Conservation (phyloP, 2,113 vertebrate genomes). For the Toxotes chatareus region DNA sequence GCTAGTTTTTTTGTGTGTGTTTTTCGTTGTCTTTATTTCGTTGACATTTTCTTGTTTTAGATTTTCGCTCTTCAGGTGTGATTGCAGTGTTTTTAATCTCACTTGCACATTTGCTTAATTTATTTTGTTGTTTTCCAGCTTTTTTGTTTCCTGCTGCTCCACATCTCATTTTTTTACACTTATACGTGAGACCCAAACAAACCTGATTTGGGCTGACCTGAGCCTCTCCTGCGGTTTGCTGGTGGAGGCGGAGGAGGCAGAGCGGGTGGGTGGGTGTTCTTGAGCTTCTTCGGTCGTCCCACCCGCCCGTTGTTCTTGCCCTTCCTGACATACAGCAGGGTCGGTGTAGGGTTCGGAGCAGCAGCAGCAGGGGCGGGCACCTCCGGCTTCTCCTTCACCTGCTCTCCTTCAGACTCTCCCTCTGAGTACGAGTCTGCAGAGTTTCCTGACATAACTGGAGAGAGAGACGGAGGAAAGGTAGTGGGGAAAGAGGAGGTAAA, state of each 20-base stretch:
- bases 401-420: constrained; percentile 82
- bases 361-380: constrained; percentile 2
- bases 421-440: constrained; percentile 85
- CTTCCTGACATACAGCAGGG: constrained; percentile 79
- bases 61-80: neutral
- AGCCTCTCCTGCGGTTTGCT: constrained; percentile 71
- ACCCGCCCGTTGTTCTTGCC: constrained; percentile 77
- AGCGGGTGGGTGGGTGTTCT: constrained; percentile 47
- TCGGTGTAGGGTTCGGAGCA: constrained; percentile 56
- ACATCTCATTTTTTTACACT: neutral
- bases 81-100: neutral
- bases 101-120: neutral
- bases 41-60: too few species aligned
- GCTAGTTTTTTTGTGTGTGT: neutral
- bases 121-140: neutral
- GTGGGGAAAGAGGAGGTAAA: neutral
- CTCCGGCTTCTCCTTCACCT: constrained; percentile 76
- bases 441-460: constrained; percentile 86
- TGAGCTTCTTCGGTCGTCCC: constrained; percentile 82
- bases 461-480: neutral
- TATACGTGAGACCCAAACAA: constrained; percentile 35
- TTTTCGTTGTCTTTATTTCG: neutral
- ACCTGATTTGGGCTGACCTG: constrained; percentile 78
- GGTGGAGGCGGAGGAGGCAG: constrained; percentile 24
- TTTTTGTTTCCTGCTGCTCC: neutral